Evolutionary conservation across 2,113 vertebrate genomes (phyloP).

Genomic region (Pristiophorus japonicus): DNA sequence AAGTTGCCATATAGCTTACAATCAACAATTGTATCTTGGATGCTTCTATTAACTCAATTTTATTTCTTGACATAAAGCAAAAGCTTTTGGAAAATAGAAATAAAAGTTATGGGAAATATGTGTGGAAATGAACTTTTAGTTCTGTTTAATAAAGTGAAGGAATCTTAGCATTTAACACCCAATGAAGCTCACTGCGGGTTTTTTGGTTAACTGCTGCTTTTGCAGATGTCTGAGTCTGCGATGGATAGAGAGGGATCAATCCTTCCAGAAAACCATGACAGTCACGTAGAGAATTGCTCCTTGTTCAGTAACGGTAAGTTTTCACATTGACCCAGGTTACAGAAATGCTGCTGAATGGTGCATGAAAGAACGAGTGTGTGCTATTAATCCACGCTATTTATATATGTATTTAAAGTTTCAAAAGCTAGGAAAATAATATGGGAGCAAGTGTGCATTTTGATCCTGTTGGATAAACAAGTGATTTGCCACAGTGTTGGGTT

Average conservation of each 20-base stretch:
- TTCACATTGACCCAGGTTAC: background rate
- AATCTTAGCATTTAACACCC: background rate
- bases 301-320: background rate
- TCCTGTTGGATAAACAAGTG: background rate
- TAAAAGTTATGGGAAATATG: slow-evolving; percentile 25
- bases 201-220: background rate
- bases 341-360: background rate
- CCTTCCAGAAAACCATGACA: background rate
- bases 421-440: background rate
- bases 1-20: background rate
- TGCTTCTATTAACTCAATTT: background rate
- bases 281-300: background rate
- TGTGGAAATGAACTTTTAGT: background rate
- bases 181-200: background rate
- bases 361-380: background rate
- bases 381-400: background rate
- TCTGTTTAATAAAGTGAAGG: background rate
- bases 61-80: background rate
- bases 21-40: too few relatives aligned
- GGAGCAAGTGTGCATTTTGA: background rate
- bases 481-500: background rate
- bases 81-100: background rate
- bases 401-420: background rate
- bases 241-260: background rate
- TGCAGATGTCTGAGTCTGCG: background rate